Evolutionary conservation across 2,797 vertebrate genomes (phyloP).

Genomic region (Poecilia gillii): DNA sequence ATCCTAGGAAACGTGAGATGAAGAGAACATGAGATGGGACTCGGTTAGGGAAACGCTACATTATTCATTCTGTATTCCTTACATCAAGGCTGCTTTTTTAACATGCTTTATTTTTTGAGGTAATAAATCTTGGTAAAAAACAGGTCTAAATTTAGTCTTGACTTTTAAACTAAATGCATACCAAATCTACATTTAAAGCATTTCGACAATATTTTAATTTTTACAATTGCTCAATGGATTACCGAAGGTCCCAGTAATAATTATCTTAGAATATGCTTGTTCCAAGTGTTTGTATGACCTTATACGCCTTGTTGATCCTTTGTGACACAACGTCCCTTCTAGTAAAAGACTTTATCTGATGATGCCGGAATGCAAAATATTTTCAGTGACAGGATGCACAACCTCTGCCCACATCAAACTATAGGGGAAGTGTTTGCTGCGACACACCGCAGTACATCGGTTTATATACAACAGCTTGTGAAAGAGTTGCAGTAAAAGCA

Average conservation of each 20-base stretch:
- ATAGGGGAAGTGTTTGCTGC: slow-evolving; percentile 12
- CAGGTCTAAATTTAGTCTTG: not conserved
- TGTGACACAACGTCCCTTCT: not conserved
- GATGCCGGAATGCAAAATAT: not conserved
- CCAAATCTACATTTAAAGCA: not conserved
- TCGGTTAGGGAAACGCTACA: not conserved
- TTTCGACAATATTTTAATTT: not conserved
- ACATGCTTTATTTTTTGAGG: not conserved
- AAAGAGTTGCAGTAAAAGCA: not conserved
- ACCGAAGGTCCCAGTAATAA: not conserved
- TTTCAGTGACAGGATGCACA: not conserved
- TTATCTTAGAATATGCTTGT: not conserved
- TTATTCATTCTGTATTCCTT: not conserved
- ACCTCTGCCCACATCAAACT: slow-evolving; percentile 6
- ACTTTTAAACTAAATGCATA: not conserved
- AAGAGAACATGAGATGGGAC: not conserved
- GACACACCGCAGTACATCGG: not conserved
- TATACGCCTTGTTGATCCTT: no score
- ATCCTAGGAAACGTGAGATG: not conserved
- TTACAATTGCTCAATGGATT: not conserved
- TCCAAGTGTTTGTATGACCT: not conserved
- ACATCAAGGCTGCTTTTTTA: not conserved
- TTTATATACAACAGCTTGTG: not conserved
- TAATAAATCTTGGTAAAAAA: not conserved
- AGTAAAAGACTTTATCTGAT: no score